phyloP scores from a whole-genome alignment of 2,888 invertebrate species.

The Alloscopus bannaensis region DNA sequence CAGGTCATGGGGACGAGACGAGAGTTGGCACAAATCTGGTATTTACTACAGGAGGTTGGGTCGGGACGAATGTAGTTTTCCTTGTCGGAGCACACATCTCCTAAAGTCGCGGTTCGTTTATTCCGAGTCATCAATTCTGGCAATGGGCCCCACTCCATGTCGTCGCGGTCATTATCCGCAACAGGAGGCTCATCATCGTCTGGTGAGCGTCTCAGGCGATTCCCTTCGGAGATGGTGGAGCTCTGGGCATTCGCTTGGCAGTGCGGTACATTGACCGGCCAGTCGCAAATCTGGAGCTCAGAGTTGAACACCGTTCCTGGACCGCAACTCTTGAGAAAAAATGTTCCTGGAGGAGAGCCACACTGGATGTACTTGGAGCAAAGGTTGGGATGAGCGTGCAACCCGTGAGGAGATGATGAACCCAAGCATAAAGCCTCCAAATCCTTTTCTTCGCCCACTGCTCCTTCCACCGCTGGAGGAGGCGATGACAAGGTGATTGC shows the following conservation, averaged over 20 bases:
- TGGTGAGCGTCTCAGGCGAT: no score
- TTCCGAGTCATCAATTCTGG: constrained; percentile 18
- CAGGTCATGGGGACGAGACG: constrained; percentile 49
- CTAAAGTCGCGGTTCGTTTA: constrained; percentile 1
- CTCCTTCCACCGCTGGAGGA: no score
- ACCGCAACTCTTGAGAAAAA: constrained; percentile 53
- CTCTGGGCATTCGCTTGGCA: constrained; percentile 23
- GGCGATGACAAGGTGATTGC: neutral
- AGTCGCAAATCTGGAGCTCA: constrained; percentile 62
- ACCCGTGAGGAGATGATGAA: constrained; percentile 9
- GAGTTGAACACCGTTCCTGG: constrained; percentile 67
- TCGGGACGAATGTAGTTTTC: constrained; percentile 58
- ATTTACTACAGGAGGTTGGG: constrained; percentile 66
- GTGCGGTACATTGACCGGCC: constrained; percentile 59
- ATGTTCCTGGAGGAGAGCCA: constrained; percentile 22
- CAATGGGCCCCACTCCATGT: no score
- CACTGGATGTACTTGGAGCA: constrained; percentile 65
- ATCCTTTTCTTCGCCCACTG: no score
- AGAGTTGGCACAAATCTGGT: constrained; percentile 62
- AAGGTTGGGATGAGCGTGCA: constrained; percentile 60
- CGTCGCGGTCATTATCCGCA: no score
- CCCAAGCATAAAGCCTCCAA: no score
- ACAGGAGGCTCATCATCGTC: no score
- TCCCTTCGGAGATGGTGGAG: constrained; percentile 1
- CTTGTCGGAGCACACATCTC: constrained; percentile 12